A percentile compares a stretch with the other conserved stretches of the same genome.
These are phyloP conservation scores for Genyomyrus donnyi DNA, from an alignment of 2,113 vertebrate genomes.

Conservation along the genomic window DNA sequence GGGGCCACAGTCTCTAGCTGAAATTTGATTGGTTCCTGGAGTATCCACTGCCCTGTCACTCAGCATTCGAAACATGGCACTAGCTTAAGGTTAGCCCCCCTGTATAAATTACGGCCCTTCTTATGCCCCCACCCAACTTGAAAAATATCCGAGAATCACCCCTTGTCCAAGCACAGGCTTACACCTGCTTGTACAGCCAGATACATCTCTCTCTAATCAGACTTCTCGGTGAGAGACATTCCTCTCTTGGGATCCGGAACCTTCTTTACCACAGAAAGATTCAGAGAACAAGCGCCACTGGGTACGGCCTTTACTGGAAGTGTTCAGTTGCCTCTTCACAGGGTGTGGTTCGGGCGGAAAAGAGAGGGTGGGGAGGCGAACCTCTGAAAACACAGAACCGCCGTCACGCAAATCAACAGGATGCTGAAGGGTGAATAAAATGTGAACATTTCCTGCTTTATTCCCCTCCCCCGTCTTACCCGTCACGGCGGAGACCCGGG, in stretches of 20 bases:
- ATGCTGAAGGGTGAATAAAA: neutral
- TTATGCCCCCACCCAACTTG: neutral
- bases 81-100: neutral
- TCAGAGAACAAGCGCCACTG: neutral
- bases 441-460: neutral
- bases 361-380: neutral
- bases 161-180: neutral
- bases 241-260: neutral
- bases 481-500: neutral
- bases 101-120: neutral
- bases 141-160: neutral
- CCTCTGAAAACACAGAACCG: neutral
- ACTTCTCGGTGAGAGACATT: neutral
- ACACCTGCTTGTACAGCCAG: no score
- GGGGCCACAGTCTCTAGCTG: neutral
- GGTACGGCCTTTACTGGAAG: neutral
- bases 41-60: neutral
- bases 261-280: neutral
- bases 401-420: neutral
- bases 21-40: neutral
- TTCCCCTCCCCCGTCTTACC: neutral
- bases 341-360: neutral
- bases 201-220: neutral
- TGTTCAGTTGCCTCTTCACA: no score
- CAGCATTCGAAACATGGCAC: neutral